These are phyloP conservation scores for Drosophila parvula DNA, from an alignment of 1,140 invertebrate genomes.

Conservation along the genomic window DNA sequence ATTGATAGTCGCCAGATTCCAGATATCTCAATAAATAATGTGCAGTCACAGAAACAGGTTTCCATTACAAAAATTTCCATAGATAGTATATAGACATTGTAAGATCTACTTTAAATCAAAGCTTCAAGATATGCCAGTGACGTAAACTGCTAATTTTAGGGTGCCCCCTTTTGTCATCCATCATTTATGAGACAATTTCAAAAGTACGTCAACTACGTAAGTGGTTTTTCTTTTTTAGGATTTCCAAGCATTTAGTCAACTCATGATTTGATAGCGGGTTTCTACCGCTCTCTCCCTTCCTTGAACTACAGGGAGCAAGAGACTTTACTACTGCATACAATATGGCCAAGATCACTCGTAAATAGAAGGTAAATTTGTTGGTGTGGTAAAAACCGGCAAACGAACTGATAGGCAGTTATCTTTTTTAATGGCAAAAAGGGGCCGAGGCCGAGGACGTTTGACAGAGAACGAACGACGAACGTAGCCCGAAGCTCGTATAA, in stretches of 20 bases:
- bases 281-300: neutral
- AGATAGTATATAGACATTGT: neutral
- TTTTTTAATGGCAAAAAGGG: constrained; percentile 17
- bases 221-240: neutral
- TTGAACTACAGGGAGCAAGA: constrained; percentile 14
- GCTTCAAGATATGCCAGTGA: constrained; percentile 10
- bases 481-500: constrained; percentile 23
- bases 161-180: constrained; percentile 8
- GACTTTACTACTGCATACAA: constrained; percentile 8
- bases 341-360: constrained; percentile 32
- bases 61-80: neutral
- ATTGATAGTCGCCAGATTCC: constrained; percentile 23
- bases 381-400: constrained; percentile 33
- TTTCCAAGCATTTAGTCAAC: constrained; percentile 18
- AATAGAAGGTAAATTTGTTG: constrained; percentile 19
- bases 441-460: constrained; percentile 15
- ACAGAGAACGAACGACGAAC: neutral
- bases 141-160: neutral
- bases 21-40: constrained; percentile 30
- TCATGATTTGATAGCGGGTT: constrained; percentile 13
- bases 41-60: constrained; percentile 29
- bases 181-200: constrained; percentile 21
- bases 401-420: constrained; percentile 41
- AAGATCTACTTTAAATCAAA: neutral
- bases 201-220: constrained; percentile 1